phyloP scores from a whole-genome alignment of 1,140 invertebrate genomes.

The Bombus pyrosoma region DNA sequence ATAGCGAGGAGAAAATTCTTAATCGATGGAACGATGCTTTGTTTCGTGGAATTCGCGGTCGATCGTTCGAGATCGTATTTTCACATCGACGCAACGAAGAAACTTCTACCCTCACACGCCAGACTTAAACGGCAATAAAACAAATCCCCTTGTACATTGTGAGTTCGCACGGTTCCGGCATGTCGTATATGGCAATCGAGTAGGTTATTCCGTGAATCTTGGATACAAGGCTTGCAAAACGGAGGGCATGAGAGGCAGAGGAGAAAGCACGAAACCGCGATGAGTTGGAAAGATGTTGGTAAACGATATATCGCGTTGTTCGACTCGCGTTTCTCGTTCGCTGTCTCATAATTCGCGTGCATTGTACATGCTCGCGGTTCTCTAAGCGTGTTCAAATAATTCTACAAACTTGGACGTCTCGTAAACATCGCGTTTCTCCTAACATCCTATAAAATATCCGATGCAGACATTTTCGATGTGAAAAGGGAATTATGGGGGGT shows the following conservation, averaged over 20 bases:
- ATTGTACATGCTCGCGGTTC: neutral
- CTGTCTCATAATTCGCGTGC: conserved; percentile 30
- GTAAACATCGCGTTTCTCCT: neutral
- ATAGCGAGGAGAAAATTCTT: neutral
- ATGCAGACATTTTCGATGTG: neutral
- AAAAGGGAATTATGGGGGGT: rapidly evolving
- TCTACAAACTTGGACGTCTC: neutral
- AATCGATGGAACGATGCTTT: neutral
- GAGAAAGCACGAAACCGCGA: neutral
- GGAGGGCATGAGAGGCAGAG: neutral
- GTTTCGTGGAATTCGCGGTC: neutral
- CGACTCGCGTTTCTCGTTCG: conserved; percentile 14
- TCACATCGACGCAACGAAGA: conserved; percentile 13
- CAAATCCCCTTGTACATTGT: conserved; percentile 43
- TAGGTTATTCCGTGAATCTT: conserved; percentile 35
- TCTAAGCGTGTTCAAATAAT: conserved; percentile 11
- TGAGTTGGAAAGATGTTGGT: conserved; percentile 22
- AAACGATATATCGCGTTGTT: conserved; percentile 38
- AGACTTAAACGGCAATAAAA: conserved; percentile 10
- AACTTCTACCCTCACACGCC: conserved; percentile 23
- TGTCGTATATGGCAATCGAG: conserved; percentile 45
- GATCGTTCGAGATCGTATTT: conserved; percentile 27
- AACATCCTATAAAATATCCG: neutral
- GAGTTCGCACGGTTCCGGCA: conserved; percentile 49
- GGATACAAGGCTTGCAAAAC: neutral